Evolutionary conservation across 2,113 vertebrate genomes (phyloP).

Genomic region (Vulpes lagopus): DNA sequence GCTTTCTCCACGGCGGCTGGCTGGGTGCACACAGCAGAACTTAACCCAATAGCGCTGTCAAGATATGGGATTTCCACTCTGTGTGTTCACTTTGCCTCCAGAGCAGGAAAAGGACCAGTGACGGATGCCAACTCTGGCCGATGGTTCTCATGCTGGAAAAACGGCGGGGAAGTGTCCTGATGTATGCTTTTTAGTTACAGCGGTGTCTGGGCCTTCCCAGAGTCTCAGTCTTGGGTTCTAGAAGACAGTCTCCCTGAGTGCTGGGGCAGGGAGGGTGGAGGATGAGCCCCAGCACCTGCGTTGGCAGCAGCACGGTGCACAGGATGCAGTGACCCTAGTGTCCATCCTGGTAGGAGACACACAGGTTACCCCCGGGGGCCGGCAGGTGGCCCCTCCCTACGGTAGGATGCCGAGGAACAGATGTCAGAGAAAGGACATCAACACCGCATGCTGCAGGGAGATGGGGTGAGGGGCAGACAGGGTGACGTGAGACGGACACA

Average conservation of each 20-base stretch:
- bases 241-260: not conserved
- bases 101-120: no score
- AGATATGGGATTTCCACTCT: not conserved
- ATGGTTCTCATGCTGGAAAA: not conserved
- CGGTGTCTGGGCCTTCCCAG: fast-evolving
- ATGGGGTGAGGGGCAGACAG: not conserved
- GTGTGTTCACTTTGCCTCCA: not conserved
- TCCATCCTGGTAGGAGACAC: no score
- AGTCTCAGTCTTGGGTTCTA: not conserved
- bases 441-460: not conserved
- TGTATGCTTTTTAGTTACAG: fast-evolving
- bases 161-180: fast-evolving
- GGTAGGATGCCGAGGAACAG: fast-evolving
- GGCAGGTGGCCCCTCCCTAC: not conserved
- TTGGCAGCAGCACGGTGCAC: fast-evolving
- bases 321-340: no score
- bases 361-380: not conserved
- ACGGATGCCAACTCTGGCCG: no score
- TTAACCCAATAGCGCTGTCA: no score
- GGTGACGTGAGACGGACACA: not conserved
- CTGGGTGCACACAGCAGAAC: not conserved
- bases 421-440: not conserved
- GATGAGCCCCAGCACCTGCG: fast-evolving
- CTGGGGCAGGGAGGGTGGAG: fast-evolving
- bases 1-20: not conserved